These are phyloP conservation scores for Cygnus olor DNA, from an alignment of 2,797 vertebrate genomes.

Conservation along the genomic window DNA sequence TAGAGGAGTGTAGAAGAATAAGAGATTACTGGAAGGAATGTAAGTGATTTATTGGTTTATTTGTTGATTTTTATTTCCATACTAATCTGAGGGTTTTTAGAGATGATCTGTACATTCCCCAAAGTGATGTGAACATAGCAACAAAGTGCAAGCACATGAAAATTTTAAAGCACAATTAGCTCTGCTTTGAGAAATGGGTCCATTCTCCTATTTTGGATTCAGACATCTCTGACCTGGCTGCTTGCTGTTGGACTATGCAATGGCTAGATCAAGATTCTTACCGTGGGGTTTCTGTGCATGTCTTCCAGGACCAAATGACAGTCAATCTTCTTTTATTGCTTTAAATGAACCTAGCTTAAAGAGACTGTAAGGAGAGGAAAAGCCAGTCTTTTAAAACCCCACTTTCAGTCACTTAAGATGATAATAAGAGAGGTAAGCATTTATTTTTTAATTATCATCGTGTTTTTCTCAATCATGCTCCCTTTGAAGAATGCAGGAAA, in stretches of 20 bases:
- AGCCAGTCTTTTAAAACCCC: background rate
- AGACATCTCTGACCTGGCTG: background rate
- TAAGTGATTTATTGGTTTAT: constrained; percentile 25
- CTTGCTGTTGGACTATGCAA: background rate
- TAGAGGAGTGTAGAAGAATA: background rate
- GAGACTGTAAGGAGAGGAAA: background rate
- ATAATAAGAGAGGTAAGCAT: background rate
- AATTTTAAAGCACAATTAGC: background rate
- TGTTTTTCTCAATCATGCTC: background rate
- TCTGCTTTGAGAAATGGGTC: background rate
- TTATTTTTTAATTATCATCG: background rate
- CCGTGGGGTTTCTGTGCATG: background rate
- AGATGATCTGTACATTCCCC: background rate
- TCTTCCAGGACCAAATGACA: background rate
- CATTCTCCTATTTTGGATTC: background rate
- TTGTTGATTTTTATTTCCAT: constrained; percentile 38
- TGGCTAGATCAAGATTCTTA: background rate
- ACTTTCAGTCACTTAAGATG: background rate
- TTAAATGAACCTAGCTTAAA: background rate
- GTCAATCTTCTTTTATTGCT: background rate
- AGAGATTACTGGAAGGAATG: background rate
- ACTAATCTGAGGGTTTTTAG: background rate
- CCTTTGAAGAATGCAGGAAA: background rate
- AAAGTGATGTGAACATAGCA: background rate
- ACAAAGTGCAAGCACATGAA: background rate